Conservation (phyloP, 2,888 invertebrate genomes). For the Gandaritis pyraliata region DNA sequence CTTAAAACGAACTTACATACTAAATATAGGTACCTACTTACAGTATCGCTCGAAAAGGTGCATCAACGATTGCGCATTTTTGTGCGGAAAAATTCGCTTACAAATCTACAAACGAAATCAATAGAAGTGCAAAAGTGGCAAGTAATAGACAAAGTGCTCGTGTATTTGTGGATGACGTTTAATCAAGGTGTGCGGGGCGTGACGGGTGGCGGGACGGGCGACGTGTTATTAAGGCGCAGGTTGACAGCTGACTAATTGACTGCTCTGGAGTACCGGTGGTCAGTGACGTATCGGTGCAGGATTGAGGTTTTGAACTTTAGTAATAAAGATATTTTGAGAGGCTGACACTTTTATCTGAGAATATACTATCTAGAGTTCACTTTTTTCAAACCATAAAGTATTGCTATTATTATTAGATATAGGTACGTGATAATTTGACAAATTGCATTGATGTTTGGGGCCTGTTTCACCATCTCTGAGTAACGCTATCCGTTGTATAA, state of each 20-base stretch:
- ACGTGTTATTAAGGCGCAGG: slow-evolving; percentile 73
- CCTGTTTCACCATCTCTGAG: no score
- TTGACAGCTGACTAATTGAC: slow-evolving; percentile 78
- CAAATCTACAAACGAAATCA: neutral
- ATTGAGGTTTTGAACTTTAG: slow-evolving; percentile 7
- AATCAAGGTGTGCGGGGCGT: slow-evolving; percentile 70
- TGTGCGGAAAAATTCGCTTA: no score
- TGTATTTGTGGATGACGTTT: slow-evolving; percentile 52
- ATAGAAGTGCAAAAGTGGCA: slow-evolving; percentile 3
- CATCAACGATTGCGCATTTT: no score
- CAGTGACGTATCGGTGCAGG: slow-evolving; percentile 15
- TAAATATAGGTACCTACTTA: no score
- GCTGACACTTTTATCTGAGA: neutral
- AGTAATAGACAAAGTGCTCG: slow-evolving; percentile 1
- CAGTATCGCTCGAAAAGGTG: no score
- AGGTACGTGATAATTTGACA: no score
- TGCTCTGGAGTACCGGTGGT: slow-evolving; percentile 44
- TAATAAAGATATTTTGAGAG: neutral
- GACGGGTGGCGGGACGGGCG: slow-evolving; percentile 32
- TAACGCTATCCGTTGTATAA: no score
- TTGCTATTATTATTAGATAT: no score
- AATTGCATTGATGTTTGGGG: no score
- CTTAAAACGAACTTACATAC: no score
- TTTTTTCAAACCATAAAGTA: no score
- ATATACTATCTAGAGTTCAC: no score